These are phyloP conservation scores for Saxicola maurus DNA, from an alignment of 2,797 vertebrate species.

Conservation along the genomic window DNA sequence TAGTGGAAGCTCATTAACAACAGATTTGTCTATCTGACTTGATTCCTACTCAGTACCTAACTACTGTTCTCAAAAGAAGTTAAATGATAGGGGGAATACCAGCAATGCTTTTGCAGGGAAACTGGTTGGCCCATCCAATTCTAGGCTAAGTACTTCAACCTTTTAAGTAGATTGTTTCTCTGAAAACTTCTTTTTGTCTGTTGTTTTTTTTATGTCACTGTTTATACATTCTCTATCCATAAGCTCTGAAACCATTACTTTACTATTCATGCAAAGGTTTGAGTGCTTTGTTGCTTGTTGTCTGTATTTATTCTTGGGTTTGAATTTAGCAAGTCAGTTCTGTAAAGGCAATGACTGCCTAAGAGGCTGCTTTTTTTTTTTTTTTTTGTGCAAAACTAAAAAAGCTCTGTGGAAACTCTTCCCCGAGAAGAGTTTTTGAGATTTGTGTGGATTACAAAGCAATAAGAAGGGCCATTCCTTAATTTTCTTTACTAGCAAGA, in stretches of 20 bases:
- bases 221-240: neutral
- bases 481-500: constrained; percentile 48
- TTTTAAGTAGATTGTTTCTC: neutral
- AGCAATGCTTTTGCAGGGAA: neutral
- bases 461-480: constrained; percentile 27
- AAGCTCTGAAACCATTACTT: neutral
- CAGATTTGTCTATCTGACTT: neutral
- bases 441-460: constrained; percentile 53
- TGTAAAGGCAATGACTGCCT: neutral
- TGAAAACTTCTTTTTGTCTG: neutral
- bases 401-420: neutral
- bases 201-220: neutral
- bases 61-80: neutral
- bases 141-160: neutral
- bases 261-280: neutral
- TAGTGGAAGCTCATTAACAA: neutral
- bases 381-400: neutral
- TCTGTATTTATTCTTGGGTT: neutral
- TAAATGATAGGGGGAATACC: neutral
- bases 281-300: neutral
- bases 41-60: neutral
- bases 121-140: neutral
- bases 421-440: constrained; percentile 6
- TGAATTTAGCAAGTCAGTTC: neutral
- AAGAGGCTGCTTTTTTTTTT: neutral